Conservation (phyloP, 1,140 invertebrate species). For the Rhopalosiphum maidis region DNA sequence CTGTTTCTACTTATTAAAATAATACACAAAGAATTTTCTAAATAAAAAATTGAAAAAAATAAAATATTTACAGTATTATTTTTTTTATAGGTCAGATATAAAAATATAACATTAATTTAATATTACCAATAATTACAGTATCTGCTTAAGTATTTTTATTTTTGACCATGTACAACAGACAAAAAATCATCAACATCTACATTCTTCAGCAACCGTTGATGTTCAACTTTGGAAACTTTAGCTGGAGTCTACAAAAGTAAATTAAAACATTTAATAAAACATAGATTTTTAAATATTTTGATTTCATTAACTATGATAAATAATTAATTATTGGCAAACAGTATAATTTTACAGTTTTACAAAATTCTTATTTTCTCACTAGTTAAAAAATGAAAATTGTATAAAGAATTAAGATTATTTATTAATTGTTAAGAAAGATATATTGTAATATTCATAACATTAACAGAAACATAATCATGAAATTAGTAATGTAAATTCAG, state of each 20-base stretch:
- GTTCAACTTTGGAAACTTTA: constrained; percentile 46
- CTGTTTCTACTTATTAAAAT: not conserved
- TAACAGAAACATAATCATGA: too few relatives aligned
- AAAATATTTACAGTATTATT: not conserved
- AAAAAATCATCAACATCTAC: constrained; percentile 51
- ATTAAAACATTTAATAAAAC: not conserved
- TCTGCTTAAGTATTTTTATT: not conserved
- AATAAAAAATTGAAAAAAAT: not conserved
- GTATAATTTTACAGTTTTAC: not conserved
- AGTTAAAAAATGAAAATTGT: not conserved
- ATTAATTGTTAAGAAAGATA: too few relatives aligned
- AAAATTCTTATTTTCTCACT: not conserved
- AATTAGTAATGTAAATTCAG: too few relatives aligned
- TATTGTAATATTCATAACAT: too few relatives aligned
- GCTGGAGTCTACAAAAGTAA: constrained; percentile 15
- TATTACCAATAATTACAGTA: not conserved
- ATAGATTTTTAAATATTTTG: not conserved
- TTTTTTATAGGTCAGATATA: not conserved
- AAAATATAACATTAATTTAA: not conserved
- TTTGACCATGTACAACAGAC: constrained; percentile 45
- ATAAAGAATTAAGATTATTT: not conserved
- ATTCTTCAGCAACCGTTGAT: constrained; percentile 50
- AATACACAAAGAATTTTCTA: not conserved
- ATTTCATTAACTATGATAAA: not conserved
- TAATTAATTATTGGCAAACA: not conserved